Evolutionary conservation across 1,140 invertebrate genomes (phyloP), one percentile per base, ranked within the genome.

Genomic region (Diachasma alloeum): DNA sequence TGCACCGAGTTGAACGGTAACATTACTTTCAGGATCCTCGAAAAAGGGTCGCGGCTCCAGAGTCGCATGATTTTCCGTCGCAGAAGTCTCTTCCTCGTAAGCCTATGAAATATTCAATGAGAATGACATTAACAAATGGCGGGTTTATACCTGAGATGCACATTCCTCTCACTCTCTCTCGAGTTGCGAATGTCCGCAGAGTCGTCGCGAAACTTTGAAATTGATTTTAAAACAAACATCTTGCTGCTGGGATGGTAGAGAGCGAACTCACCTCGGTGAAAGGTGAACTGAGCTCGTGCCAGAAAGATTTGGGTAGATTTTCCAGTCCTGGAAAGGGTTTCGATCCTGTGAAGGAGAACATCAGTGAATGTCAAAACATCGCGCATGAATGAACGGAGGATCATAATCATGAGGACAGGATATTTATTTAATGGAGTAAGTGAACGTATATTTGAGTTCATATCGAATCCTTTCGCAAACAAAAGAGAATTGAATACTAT

Each of bases 201-300:
- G 31, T 31, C 6, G 31, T 31, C 31, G 11, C 11, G 13, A 39
- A 70, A 22, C 1, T 19, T 19, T n/a, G 10, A 70, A 22, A 15
- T 70, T 42, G 9, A 22, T 42, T 22, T 70, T 44, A 37, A 42
- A 70, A 44, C 22, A 42, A 46, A 74, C 15, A 68, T 39, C 26
- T 42, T 13, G 2, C 15, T 17, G 15, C 48, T 39, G 26, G 26
- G 4, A 37, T 26, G 13, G 17, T 37, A 11, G 70, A 77, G 44
- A 26, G 26, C 19, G 22, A 71, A 78, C 74, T 86, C 82, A 89
- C 87, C 85, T 92, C 91, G 80, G 91, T 92, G 80, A 92, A 92
- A 67, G 91, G 91, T 67, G 91, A 92, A 78, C 91, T 92, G 74
- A 92, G 89, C 82, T 92, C 91, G 82, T 92, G 91, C 91, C 91